Percentiles rank a stretch among this genome's conserved stretches.
Conservation (phyloP, 2,888 invertebrate genomes). For the Drosophila atroscutellata region DNA sequence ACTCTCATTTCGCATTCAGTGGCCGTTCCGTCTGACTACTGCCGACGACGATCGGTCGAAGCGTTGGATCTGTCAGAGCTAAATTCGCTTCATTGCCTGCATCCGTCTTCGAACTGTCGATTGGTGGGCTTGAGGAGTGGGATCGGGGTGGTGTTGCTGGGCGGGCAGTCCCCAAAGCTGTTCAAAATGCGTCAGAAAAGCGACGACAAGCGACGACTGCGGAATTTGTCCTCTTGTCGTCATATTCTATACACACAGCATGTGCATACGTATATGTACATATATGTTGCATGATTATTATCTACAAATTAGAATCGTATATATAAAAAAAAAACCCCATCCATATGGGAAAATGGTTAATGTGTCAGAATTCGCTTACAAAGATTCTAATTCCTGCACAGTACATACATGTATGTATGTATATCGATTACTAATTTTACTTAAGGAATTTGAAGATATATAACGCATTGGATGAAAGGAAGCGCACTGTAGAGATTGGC, state of each 20-base stretch:
- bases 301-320: conserved; percentile 16
- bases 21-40: conserved; percentile 30
- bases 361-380: not conserved
- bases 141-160: not conserved
- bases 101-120: conserved; percentile 62
- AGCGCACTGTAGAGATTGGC: not conserved
- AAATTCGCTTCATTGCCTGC: conserved; percentile 63
- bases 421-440: not conserved
- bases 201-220: conserved; percentile 59
- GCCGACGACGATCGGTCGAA: conserved; percentile 5
- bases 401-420: not conserved
- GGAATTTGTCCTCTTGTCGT: conserved; percentile 65
- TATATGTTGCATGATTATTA: conserved; percentile 14
- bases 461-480: not conserved
- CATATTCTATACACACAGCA: conserved; percentile 52
- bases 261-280: conserved; percentile 10
- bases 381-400: not conserved
- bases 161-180: conserved; percentile 65
- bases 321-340: not conserved
- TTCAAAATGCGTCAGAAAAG: conserved; percentile 67
- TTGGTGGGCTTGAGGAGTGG: not conserved
- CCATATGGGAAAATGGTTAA: conserved; percentile 6
- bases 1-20: conserved; percentile 57
- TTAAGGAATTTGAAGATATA: not conserved
- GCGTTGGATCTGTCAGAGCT: conserved; percentile 46